Percentiles rank a stretch among this genome's conserved stretches.
phyloP scores from a whole-genome alignment of 2,888 invertebrate species.

The Amiota minor region DNA sequence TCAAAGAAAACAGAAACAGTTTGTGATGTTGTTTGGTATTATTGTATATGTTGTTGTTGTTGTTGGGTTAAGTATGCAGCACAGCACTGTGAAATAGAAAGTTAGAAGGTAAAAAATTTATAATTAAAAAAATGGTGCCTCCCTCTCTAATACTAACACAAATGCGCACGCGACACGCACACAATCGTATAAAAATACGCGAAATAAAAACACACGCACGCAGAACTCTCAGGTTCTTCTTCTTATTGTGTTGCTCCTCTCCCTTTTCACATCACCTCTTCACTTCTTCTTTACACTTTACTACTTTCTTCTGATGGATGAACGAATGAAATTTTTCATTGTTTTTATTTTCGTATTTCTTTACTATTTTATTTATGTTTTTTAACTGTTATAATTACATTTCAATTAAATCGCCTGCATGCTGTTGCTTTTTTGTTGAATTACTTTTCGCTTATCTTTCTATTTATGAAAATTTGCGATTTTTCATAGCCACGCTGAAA shows the following conservation, averaged over 20 bases:
- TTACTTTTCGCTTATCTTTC: conserved; percentile 33
- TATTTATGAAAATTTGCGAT: conserved; percentile 38
- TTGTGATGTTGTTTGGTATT: conserved; percentile 28
- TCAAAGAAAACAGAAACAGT: conserved; percentile 28
- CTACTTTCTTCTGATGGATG: background rate
- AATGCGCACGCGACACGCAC: conserved; percentile 23
- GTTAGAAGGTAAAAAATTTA: conserved; percentile 12
- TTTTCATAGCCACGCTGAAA: conserved; percentile 39
- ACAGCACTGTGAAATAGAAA: conserved; percentile 51
- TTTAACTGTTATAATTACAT: conserved; percentile 34
- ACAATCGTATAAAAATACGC: conserved; percentile 9
- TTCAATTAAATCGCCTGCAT: conserved; percentile 33
- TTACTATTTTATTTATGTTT: background rate
- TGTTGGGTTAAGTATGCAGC: conserved; percentile 34
- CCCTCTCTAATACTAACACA: conserved; percentile 26
- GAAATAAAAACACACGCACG: conserved; percentile 24
- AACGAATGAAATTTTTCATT: conserved; percentile 12
- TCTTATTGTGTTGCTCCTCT: too few relatives aligned
- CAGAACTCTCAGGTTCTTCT: background rate
- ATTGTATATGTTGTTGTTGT: conserved; percentile 33
- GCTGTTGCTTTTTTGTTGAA: conserved; percentile 34
- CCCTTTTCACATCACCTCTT: background rate
- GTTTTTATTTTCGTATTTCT: background rate
- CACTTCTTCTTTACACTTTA: too few relatives aligned
- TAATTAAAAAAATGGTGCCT: conserved; percentile 42